Evolutionary conservation across 2,888 invertebrate species (phyloP), one percentile per base, ranked within the genome.

Genomic region (Belgica antarctica): DNA sequence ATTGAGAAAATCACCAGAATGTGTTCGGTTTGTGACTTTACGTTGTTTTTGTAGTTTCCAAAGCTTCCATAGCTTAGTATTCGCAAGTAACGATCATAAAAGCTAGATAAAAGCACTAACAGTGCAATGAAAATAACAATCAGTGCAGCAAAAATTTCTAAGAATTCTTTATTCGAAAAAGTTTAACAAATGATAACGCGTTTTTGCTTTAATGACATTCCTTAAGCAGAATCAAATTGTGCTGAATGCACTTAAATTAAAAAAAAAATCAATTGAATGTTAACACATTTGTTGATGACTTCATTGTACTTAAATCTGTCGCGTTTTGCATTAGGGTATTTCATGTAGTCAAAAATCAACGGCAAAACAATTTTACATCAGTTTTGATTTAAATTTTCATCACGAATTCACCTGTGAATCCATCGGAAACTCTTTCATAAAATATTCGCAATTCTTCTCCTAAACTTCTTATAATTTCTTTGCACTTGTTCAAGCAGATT

Each of bases 171-270:
- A n/a, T n/a, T n/a, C n/a, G n/a, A n/a, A n/a, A n/a, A n/a, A n/a
- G n/a, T n/a, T n/a, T n/a, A n/a, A n/a, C n/a, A n/a, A n/a, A n/a
- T n/a, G n/a, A n/a, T n/a, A n/a, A n/a, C n/a, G n/a, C n/a, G n/a
- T n/a, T n/a, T n/a, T n/a, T n/a, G n/a, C n/a, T n/a, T n/a, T n/a
- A n/a, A n/a, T n/a, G n/a, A n/a, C n/a, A n/a, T n/a, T n/a, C n/a
- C n/a, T n/a, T n/a, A n/a, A n/a, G 31, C 73, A 73, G 62, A 72
- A 72, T 66, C 70, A 25, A 24, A 72, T 62, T 24, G 70, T 41
- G 17, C 72, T 70, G 34, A 70, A 71, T n/a, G 3, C 62, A 72
- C 27, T 68, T 71, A 7, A 73, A 62, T 61, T 59, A 52, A 61
- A 65, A 72, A 28, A 62, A 17, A 10, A 15, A 70, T 71, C 1